Evolutionary conservation across 1,140 invertebrate genomes (phyloP).

Genomic region (Philotrypesis tridentata): DNA sequence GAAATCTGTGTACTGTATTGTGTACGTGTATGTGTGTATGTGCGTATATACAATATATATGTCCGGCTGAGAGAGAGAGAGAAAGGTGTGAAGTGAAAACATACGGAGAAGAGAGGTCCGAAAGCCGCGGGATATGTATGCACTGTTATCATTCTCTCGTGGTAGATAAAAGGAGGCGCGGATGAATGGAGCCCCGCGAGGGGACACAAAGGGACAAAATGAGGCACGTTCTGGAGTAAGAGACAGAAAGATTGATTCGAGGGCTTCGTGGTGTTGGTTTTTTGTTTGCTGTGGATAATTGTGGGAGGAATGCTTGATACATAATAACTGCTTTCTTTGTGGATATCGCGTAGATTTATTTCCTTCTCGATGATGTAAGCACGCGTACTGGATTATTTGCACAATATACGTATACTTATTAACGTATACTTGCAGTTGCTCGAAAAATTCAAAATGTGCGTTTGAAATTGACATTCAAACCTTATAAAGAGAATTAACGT

Average conservation of each 20-base stretch:
- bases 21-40: not conserved
- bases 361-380: not conserved
- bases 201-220: conserved; percentile 14
- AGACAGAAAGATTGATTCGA: conserved; percentile 15
- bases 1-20: no score
- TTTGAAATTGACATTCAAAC: no score
- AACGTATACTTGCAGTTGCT: no score
- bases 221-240: not conserved
- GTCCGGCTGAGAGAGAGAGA: not conserved
- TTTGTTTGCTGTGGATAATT: not conserved
- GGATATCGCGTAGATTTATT: not conserved
- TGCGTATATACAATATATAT: not conserved
- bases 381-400: not conserved
- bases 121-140: not conserved
- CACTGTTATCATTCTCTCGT: conserved; percentile 18
- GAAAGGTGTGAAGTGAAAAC: conserved; percentile 32
- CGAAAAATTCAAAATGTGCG: no score
- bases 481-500: no score
- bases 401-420: no score
- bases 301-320: not conserved
- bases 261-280: not conserved
- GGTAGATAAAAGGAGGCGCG: conserved; percentile 29
- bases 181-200: not conserved
- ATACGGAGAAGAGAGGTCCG: not conserved
- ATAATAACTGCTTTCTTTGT: conserved; percentile 4